Evolutionary conservation across 2,888 invertebrate species (phyloP).

Genomic region (Chalcis sispes): DNA sequence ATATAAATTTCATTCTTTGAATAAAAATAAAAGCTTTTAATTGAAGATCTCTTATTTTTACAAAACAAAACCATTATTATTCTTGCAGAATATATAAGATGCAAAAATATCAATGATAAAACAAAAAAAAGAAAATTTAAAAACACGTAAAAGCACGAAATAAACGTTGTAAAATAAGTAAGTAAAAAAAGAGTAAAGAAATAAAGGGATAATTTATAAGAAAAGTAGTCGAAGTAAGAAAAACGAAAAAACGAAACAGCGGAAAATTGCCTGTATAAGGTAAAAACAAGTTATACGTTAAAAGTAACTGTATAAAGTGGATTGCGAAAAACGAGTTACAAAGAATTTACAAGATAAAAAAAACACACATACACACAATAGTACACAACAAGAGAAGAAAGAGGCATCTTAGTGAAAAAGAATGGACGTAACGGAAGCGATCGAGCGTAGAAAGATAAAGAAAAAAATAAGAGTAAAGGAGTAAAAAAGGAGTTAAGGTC

Average conservation of each 20-base stretch:
- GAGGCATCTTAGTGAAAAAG: background rate
- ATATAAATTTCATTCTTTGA: too few relatives aligned
- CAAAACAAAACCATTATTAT: too few relatives aligned
- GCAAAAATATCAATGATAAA: too few relatives aligned
- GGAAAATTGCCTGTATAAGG: background rate
- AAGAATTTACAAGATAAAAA: background rate
- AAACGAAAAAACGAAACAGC: background rate
- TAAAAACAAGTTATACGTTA: constrained; percentile 16
- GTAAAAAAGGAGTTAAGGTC: constrained; percentile 14
- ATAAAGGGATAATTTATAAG: background rate
- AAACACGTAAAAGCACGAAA: background rate
- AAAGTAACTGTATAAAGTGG: constrained; percentile 29
- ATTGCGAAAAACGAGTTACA: constrained; percentile 14
- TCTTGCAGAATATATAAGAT: too few relatives aligned
- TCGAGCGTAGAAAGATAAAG: constrained; percentile 17
- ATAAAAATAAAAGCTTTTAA: too few relatives aligned
- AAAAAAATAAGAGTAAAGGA: background rate
- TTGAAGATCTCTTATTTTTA: too few relatives aligned
- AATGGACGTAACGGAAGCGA: constrained; percentile 8
- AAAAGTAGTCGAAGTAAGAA: background rate
- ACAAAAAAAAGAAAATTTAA: too few relatives aligned
- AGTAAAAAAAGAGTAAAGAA: background rate
- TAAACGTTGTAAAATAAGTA: background rate
- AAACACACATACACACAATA: background rate
- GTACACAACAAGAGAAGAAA: background rate